Conservation (phyloP, 2,888 invertebrate genomes). For the Agrilus cyanescens region DNA sequence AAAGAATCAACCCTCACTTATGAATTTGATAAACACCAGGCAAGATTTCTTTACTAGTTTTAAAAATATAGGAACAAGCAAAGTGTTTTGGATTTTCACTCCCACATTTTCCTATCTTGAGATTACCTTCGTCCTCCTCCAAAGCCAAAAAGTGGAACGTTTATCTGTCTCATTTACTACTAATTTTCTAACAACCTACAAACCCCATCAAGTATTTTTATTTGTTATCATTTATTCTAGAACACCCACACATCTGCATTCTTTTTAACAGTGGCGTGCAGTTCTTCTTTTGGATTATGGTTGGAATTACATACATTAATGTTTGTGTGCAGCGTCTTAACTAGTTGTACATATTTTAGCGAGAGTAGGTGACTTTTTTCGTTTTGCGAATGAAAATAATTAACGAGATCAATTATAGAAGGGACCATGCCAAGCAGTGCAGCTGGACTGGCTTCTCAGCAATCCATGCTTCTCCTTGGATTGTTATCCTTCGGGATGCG, state of each 20-base stretch:
- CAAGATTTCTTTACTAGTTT: conserved; percentile 60
- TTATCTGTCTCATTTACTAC: too few species aligned
- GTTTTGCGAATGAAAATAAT: neutral
- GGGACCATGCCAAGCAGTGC: conserved; percentile 51
- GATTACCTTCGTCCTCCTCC: too few species aligned
- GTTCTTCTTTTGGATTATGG: conserved; percentile 23
- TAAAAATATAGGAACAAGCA: conserved; percentile 45
- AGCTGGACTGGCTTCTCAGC: conserved; percentile 69
- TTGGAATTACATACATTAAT: conserved; percentile 24
- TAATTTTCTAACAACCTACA: too few species aligned
- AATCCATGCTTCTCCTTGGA: conserved; percentile 59
- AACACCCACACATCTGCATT: too few species aligned
- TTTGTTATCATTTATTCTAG: too few species aligned
- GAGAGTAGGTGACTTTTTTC: conserved; percentile 11
- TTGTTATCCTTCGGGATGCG: conserved; percentile 53
- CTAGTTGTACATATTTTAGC: conserved; percentile 11
- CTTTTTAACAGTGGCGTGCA: too few species aligned
- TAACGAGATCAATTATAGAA: conserved; percentile 17
- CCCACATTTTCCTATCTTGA: too few species aligned
- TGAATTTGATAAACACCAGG: conserved; percentile 50
- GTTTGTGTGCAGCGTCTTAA: conserved; percentile 16
- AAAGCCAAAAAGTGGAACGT: too few species aligned
- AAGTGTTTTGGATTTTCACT: too few species aligned
- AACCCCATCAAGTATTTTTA: too few species aligned
- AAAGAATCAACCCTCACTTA: conserved; percentile 49